Base-by-base conservation (phyloP, 2,888 invertebrate genomes). In the Chrysomela aeneicollis region DNA sequence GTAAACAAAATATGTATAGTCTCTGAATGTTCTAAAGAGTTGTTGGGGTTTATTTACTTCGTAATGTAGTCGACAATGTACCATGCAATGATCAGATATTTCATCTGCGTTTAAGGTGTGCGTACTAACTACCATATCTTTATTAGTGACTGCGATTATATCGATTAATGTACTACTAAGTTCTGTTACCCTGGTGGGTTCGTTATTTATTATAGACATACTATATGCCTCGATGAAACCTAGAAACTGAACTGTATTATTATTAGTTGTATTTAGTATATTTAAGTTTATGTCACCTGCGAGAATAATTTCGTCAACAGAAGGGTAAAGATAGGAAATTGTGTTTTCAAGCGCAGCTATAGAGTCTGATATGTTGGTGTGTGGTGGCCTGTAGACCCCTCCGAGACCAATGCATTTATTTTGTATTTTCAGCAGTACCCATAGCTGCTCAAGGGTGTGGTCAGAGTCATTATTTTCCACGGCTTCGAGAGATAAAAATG, bases 271-370 rank as follows among this genome's bases (percentile, higher is more conserved):
- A 49, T 58, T 47, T 12, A 47, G 8, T 4, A 47, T n/a, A 49
- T 49, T 47, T 10, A 58, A 42, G n/a, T 58, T 58, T 6, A 58
- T 26, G 26, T 58, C 49, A 15, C 47, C 58, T 32, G 42, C 47
- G 22, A 46, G 18, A 22, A 47, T 30, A 12, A 58, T 22, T 47
- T 58, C 47, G 49, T 58, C 58, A 10, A 47, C 47, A 18, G 22
- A n/a, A 15, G 54, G 6, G n/a, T n/a, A 15, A 30, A 54, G 30
- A 30, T 4, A 19, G 4, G 30, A 19, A 10, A 54, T 21, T 15
- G n/a, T 4, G 26, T 47, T 47, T 18, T 47, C 18, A 47, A 47
- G 47, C 47, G 47, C 47, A 47, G 47, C 47, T 5, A 47, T 47
- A 17, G 47, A 47, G 47, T 47, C 47, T 18, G 17, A 47, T 18